Base-by-base conservation (phyloP, 2,888 invertebrate genomes). In the Antheraea yamamai region DNA sequence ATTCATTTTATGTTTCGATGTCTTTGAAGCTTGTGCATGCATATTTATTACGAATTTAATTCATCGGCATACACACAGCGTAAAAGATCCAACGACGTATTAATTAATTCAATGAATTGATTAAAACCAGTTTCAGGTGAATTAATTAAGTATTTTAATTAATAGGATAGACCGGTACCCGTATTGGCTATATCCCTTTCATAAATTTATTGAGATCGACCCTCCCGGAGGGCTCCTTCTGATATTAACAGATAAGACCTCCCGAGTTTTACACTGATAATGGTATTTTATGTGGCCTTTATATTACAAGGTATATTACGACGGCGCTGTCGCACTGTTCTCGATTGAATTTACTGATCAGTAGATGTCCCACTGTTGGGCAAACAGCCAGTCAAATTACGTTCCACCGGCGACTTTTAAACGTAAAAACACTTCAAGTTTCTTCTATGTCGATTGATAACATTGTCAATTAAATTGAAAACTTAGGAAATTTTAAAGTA, bases 131-230 rank as follows among this genome's bases (percentile, higher is more conserved):
- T 94, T 94, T 87, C 92, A 94, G 93, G 94, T 95, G 94, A 94
- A 95, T 95, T 95, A 94, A 95, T 95, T 94, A 93, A 94, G 93
- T 93, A 94, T 94, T 93, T 92, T 95, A 94, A 94, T 95, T 95
- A 95, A 95, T 95, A 94, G 92, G 91, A 94, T 93, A 90, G 93
- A 87, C 92, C 91, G 90, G 92, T 89, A 87, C 91, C 92, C 93
- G 91, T 94, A 95, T 95, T 94, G 94, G 91, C 94, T 93, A 95
- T 94, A 94, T 93, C 94, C 94, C 94, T 94, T 95, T 94, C 93
- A 93, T 93, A 92, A 95, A 94, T 94, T 94, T 94, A 94, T 95
- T 93, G 94, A 93, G 94, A 94, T 91, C 82, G 90, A 90, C 87
- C 91, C 91, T 92, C 92, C 89, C 90, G 92, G 90, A 86, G 86